Conservation (phyloP, 2,797 vertebrate genomes). For the Cynodonichthys magdalenae region DNA sequence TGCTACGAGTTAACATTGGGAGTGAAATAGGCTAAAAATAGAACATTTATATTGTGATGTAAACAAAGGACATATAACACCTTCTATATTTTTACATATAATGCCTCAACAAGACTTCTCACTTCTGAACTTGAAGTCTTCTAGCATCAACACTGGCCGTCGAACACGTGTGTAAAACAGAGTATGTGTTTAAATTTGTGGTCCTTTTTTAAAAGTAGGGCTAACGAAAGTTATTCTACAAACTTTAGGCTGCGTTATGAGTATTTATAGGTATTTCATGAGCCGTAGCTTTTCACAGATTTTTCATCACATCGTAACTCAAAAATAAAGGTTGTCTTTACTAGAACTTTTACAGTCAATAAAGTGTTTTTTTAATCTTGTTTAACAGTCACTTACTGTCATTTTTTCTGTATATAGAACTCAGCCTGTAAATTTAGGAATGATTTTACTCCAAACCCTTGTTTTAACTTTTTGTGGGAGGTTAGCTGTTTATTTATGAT, state of each 20-base stretch:
- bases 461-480: slow-evolving; percentile 65
- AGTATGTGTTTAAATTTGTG: slow-evolving; percentile 39
- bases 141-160: slow-evolving; percentile 22
- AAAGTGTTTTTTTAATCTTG: slow-evolving; percentile 66
- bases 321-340: slow-evolving; percentile 75
- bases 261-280: slow-evolving; percentile 73
- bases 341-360: slow-evolving; percentile 73
- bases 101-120: neutral
- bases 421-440: slow-evolving; percentile 60
- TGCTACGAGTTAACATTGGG: neutral
- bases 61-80: neutral
- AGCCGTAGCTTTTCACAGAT: slow-evolving; percentile 63
- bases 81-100: neutral
- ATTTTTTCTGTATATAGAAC: slow-evolving; percentile 67
- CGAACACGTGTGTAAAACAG: slow-evolving; percentile 30
- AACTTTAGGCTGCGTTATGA: slow-evolving; percentile 48
- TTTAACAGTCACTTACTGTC: slow-evolving; percentile 73
- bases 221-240: slow-evolving; percentile 57
- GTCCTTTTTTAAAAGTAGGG: slow-evolving; percentile 52
- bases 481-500: slow-evolving; percentile 64
- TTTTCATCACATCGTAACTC: slow-evolving; percentile 74
- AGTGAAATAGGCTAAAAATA: neutral
- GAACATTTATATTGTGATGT: neutral
- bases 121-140: slow-evolving; percentile 9
- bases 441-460: slow-evolving; percentile 59